Percentiles rank a stretch among this genome's conserved stretches.
These are phyloP conservation scores for Mus minutoides DNA, from an alignment of 2,797 vertebrate species.

Conservation along the genomic window DNA sequence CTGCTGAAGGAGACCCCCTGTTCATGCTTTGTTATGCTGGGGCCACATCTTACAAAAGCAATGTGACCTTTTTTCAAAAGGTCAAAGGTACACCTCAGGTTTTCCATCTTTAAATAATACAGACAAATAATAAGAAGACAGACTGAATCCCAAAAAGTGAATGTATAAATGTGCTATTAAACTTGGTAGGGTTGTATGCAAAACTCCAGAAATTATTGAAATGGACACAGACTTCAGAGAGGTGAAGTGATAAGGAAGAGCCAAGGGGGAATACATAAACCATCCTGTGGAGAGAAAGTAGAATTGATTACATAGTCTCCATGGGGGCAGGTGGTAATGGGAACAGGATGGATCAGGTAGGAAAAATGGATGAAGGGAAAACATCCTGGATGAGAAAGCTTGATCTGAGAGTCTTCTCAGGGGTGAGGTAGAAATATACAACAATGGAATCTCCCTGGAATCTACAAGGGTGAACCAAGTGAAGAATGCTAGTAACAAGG, in stretches of 20 bases:
- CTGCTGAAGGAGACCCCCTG: neutral
- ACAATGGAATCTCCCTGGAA: too few relatives aligned
- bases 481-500: too few relatives aligned
- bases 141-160: rapidly evolving
- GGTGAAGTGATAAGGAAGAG: rapidly evolving
- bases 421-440: too few relatives aligned
- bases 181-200: neutral
- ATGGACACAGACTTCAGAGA: neutral
- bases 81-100: neutral
- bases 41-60: neutral
- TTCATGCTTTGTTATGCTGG: rapidly evolving
- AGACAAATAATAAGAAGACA: neutral
- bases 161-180: neutral
- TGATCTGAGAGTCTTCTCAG: too few relatives aligned
- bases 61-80: neutral
- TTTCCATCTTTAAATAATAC: too few relatives aligned
- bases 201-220: neutral
- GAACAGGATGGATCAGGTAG: too few relatives aligned
- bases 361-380: too few relatives aligned
- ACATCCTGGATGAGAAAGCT: too few relatives aligned
- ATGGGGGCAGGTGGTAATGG: neutral
- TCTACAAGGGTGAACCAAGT: too few relatives aligned
- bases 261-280: neutral
- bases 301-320: neutral
- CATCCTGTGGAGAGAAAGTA: neutral